These are phyloP conservation scores for Leptura quadrifasciata DNA, from an alignment of 2,888 invertebrate genomes.

Conservation along the genomic window DNA sequence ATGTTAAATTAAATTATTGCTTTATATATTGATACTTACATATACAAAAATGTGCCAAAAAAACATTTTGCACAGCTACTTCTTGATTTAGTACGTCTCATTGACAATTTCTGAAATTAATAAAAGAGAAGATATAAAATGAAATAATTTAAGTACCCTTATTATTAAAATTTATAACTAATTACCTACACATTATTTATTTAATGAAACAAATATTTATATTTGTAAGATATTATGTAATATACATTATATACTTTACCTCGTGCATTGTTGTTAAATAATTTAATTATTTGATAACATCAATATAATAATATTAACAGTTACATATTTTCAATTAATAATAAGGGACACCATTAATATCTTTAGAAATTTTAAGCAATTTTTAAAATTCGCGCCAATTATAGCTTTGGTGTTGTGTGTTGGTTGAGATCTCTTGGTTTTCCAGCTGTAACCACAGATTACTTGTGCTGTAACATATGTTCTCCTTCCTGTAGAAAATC, in stretches of 20 bases:
- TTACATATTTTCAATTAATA: conserved; percentile 16
- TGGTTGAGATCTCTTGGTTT: not conserved
- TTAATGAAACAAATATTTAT: conserved; percentile 14
- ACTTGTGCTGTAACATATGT: too few species aligned
- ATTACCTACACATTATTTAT: not conserved
- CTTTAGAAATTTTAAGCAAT: not conserved
- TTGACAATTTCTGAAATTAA: conserved; percentile 28
- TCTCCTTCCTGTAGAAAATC: too few species aligned
- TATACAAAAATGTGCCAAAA: conserved; percentile 53
- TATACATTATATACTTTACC: conserved; percentile 1
- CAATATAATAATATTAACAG: not conserved
- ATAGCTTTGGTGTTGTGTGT: not conserved
- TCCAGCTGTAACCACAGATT: not conserved
- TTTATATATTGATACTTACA: conserved; percentile 50
- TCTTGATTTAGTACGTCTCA: conserved; percentile 45
- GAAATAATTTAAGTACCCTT: not conserved
- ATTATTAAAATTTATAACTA: not conserved
- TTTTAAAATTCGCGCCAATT: conserved; percentile 33
- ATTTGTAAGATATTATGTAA: not conserved
- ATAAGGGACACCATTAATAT: not conserved
- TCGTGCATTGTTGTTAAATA: conserved; percentile 29
- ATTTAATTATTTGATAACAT: not conserved
- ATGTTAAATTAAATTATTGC: not conserved
- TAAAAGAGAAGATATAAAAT: not conserved
- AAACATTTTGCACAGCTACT: conserved; percentile 53